Evolutionary conservation across 2,113 vertebrate genomes (phyloP).

Genomic region (Asarcornis scutulata): DNA sequence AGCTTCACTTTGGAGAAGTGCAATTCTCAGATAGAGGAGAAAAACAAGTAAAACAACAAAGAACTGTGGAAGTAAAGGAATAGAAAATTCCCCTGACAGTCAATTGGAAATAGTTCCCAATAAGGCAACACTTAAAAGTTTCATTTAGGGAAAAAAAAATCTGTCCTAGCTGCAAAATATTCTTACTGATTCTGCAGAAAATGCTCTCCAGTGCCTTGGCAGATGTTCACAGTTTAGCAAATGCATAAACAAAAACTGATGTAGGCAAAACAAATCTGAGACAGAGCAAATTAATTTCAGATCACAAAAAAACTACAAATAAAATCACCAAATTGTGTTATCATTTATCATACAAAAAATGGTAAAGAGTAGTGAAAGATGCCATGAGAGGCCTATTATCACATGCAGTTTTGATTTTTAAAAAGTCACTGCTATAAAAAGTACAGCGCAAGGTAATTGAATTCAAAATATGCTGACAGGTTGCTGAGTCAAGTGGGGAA

Average conservation of each 20-base stretch:
- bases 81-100: not conserved
- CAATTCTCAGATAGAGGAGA: not conserved
- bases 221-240: not conserved
- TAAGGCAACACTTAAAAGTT: not conserved
- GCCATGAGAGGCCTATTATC: not conserved
- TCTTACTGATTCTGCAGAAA: not conserved
- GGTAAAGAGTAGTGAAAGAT: not conserved
- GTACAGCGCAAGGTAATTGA: not conserved
- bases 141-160: not conserved
- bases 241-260: not conserved
- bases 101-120: not conserved
- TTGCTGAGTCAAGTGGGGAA: not conserved
- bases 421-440: not conserved
- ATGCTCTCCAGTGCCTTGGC: not conserved
- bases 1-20: not conserved
- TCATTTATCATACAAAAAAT: not conserved
- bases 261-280: constrained; percentile 3
- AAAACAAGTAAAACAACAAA: not conserved
- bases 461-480: not conserved
- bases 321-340: not conserved
- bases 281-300: not conserved
- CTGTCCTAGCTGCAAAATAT: not conserved
- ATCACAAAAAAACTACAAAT: not conserved
- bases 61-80: not conserved
- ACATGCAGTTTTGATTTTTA: not conserved